Base-by-base conservation (phyloP, 2,113 vertebrate genomes). In the Alligator sinensis region DNA sequence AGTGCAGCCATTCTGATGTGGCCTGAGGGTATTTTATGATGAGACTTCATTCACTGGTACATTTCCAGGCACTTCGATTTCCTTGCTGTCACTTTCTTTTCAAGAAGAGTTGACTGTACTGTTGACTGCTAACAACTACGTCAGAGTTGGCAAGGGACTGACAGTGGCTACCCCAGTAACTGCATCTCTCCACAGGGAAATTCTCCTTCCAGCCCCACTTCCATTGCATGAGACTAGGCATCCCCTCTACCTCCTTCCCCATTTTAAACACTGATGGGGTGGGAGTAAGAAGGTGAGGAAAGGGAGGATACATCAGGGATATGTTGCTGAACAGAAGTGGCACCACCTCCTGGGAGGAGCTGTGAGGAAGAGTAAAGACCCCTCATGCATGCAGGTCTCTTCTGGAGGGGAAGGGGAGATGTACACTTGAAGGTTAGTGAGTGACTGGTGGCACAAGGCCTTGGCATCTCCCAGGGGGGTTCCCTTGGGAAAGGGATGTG, bases 21-120 rank as follows among this genome's bases (percentile, higher is more conserved):
- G 76, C 96, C 94, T 89, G 28, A 66, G 89, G 94, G 60, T 91
- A 91, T 88, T 80, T 89, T 86, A 57, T 83, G 86, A 95, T 2
- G 76, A 96, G 86, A 66, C 63, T 95, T 91, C 86, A 30, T 86
- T 96, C 72, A 3, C 84, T 94, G 89, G 91, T 96, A 92, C 17
- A 30, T 64, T 95, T 96, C 92, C 95, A 97, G 91, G 91, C 16
- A 3, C 95, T 96, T 96, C 91, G 77, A 91, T 97, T 97, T 97
- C 95, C 90, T 90, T 75, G 11, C 94, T 96, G 95, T 96, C 96
- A 86, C 95, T 97, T 96, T 84, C 95, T 95, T 89, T 95, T 0
- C 3, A 47, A 11, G 85, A 89, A 86, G 72, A 75, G 60, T 3
- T 4, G 22, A 81, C 80, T 75, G 95, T 62, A 74, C 84, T 62